Base-by-base conservation (phyloP, 2,113 vertebrate species). In the Gasterosteus nipponicus region DNA sequence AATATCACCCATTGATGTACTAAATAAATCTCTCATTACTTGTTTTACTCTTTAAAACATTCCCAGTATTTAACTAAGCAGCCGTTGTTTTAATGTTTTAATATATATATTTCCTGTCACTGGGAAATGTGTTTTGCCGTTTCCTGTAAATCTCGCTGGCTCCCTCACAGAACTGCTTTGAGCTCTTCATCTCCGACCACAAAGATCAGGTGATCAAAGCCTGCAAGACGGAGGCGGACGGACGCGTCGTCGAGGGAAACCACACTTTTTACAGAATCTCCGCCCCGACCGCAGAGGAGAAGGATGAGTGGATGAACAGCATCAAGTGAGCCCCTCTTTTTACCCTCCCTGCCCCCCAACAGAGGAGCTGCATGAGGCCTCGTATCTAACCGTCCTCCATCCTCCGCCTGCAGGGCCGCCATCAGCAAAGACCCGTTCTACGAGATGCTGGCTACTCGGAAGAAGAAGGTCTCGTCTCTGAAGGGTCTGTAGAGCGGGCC, bases 361-460 rank as follows among this genome's bases (percentile, higher is more conserved):
- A 7, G 7, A 4, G 3, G 26, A 29, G 42, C 46, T 10, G 15
- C 18, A 18, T 29, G 10, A 12, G 8, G 5, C 31, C 12, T 54
- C 2, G 29, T 19, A 0, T 63, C 29, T 72, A 44, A 66, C 39
- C 31, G 2, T 59, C 59, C 33, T 38, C 3, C 65, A 2, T 31
- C 26, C 29, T 2, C 0, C 70, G 54, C 73, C 61, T 69, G n/a
- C 92, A 99, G 98, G 89, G 96, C 98, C 1, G 97, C 97, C 8
- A 99, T 99, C 90, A 99, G 98, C 93, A 96, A 95, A 86, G 98
- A 99, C 90, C 98, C 98, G 1, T 99, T 99, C 93, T 99, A 98
- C 0, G 98, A 99, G 94, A 99, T 99, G 98, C 91, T 99, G 67
- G 97, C 98, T 0, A 94, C 97, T 0, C 93, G 98, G 80, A 99